These are phyloP conservation scores for Arctopsyche grandis DNA, from an alignment of 1,140 invertebrate species.

Conservation along the genomic window DNA sequence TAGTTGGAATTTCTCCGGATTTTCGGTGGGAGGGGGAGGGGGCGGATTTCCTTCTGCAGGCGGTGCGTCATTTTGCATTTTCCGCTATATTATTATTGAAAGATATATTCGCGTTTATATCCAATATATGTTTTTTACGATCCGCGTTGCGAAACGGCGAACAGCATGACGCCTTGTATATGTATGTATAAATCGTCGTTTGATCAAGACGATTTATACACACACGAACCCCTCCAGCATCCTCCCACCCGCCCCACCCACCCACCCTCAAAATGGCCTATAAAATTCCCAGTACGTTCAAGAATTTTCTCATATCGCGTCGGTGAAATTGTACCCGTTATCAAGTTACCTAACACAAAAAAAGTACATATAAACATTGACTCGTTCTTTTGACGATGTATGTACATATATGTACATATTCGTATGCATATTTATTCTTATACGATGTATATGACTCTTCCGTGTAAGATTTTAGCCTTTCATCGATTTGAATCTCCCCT, in stretches of 20 bases:
- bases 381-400: too few species aligned
- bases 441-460: not conserved
- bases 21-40: slow-evolving; percentile 5
- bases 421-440: not conserved
- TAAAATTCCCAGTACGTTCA: slow-evolving; percentile 2
- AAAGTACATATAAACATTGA: too few species aligned
- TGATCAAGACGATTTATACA: slow-evolving; percentile 38
- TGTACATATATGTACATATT: not conserved
- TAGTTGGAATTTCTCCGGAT: too few species aligned
- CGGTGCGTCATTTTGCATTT: slow-evolving; percentile 35
- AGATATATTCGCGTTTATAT: slow-evolving; percentile 52
- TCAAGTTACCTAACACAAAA: not conserved
- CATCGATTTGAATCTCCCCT: slow-evolving; percentile 23
- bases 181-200: slow-evolving; percentile 38
- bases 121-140: slow-evolving; percentile 54
- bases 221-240: slow-evolving; percentile 3
- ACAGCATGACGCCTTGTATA: slow-evolving; percentile 44
- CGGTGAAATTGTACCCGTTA: not conserved
- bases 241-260: not conserved
- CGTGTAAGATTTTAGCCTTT: not conserved
- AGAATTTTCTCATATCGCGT: slow-evolving; percentile 9
- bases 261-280: not conserved
- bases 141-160: slow-evolving; percentile 30
- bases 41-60: slow-evolving; percentile 28
- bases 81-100: slow-evolving; percentile 49